Evolutionary conservation across 92 coral and sea anemone genomes (phyloP), one percentile per base, ranked within the genome.

Genomic region (Virgularia gustaviana): DNA sequence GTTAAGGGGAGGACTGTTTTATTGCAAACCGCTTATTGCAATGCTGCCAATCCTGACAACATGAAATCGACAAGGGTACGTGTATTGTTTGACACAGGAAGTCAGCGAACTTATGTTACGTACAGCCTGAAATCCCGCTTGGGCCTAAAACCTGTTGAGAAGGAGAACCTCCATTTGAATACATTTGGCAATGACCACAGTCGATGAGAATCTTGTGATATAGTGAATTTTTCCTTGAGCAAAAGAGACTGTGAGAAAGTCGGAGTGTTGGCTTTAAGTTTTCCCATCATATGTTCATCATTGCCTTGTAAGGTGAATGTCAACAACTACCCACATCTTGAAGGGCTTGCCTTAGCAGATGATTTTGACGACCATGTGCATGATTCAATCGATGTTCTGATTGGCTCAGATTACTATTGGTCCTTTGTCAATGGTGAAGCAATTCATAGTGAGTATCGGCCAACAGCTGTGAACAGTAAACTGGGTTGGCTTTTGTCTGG

Each of bases 231-330:
- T 4, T 35, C 45, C 19, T 47, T 73, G 27, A 15, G 18, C 15
- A 76, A 65, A 11, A 45, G 36, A 12, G 47, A 63, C 23, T 30
- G 13, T 30, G 58, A 81, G 51, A 72, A 65, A 24, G 47, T 80
- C 7, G 78, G 72, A 38, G 51, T 86, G 8, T 31, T 44, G 5
- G 87, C 85, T 1, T 41, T 86, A 23, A 73, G 52, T 43, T 86
- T 71, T 68, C 85, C 85, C 4, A 63, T 39, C 1, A 86, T 71
- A 36, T 81, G 95, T 41, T 80, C 87, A 8, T 84, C 89, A 5
- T 71, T 87, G 63, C 63, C 77, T 9, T 42, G 62, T 20, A 81
- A 81, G 16, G 77, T 83, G 8, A 75, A 85, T 8, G 38, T 70
- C 45, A 43, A 60, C 0, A 71, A 44, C 1, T 85, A 70, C 37